Conservation (phyloP, 2,888 invertebrate species). For the Junonia oenone region DNA sequence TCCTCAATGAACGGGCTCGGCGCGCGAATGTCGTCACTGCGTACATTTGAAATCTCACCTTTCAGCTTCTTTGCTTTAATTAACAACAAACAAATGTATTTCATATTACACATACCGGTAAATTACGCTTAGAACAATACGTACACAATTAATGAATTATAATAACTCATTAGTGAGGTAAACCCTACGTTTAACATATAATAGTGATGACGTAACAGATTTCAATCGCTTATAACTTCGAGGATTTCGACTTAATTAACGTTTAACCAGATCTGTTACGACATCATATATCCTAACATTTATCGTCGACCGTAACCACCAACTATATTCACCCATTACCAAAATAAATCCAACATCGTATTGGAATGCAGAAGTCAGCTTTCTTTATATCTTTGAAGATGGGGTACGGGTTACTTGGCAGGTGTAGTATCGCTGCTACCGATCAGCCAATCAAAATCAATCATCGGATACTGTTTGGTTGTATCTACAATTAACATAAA, state of each 20-base stretch:
- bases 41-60: slow-evolving; percentile 59
- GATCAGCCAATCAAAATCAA: slow-evolving; percentile 80
- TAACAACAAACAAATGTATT: slow-evolving; percentile 46
- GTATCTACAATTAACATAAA: slow-evolving; percentile 78
- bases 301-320: slow-evolving; percentile 37
- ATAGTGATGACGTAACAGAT: slow-evolving; percentile 11
- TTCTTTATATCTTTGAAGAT: slow-evolving; percentile 35
- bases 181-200: slow-evolving; percentile 3
- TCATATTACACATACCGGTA: slow-evolving; percentile 10
- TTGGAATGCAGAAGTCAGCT: slow-evolving; percentile 43
- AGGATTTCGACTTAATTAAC: not conserved
- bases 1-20: slow-evolving; percentile 53
- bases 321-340: slow-evolving; percentile 48
- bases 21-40: slow-evolving; percentile 50
- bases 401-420: slow-evolving; percentile 59
- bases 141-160: not conserved
- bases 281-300: slow-evolving; percentile 22
- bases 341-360: slow-evolving; percentile 43
- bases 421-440: slow-evolving; percentile 66
- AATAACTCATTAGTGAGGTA: not conserved
- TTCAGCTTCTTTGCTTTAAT: slow-evolving; percentile 74
- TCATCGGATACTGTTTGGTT: slow-evolving; percentile 77
- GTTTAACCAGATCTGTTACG: slow-evolving; percentile 9
- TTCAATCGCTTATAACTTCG: slow-evolving; percentile 3
- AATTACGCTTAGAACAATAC: slow-evolving; percentile 11